Percentiles rank a stretch among this genome's conserved stretches.
Evolutionary conservation across 2,113 vertebrate genomes (phyloP).

Genomic region (Zosterops lateralis): DNA sequence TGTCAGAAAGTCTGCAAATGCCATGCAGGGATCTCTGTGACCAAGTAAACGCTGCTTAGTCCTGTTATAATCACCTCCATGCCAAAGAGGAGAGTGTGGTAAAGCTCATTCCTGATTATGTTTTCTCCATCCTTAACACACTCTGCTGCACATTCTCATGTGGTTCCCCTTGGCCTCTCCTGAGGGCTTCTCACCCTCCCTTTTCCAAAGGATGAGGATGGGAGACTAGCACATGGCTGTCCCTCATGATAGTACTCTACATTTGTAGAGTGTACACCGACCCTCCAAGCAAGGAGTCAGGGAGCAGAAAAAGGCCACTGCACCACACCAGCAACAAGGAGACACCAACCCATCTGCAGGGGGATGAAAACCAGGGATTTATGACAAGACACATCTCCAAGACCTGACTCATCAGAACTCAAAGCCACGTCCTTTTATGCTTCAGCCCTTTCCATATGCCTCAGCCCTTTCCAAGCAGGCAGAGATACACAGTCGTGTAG

Average conservation of each 20-base stretch:
- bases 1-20: neutral
- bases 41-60: neutral
- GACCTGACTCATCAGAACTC: neutral
- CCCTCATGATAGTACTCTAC: neutral
- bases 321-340: neutral
- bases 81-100: neutral
- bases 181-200: neutral
- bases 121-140: neutral
- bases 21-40: neutral
- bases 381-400: neutral
- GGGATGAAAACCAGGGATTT: neutral
- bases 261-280: neutral
- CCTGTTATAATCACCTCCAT: neutral
- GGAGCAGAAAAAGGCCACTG: neutral
- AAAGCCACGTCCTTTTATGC: fast-evolving
- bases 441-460: neutral
- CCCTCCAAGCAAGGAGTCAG: neutral
- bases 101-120: neutral
- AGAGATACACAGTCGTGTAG: neutral
- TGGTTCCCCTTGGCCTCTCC: neutral
- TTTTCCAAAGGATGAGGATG: neutral
- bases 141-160: neutral
- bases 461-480: neutral
- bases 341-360: neutral
- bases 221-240: neutral